phyloP scores from a whole-genome alignment of 1,140 invertebrate genomes.

The Caenorhabditis tropicalis region DNA sequence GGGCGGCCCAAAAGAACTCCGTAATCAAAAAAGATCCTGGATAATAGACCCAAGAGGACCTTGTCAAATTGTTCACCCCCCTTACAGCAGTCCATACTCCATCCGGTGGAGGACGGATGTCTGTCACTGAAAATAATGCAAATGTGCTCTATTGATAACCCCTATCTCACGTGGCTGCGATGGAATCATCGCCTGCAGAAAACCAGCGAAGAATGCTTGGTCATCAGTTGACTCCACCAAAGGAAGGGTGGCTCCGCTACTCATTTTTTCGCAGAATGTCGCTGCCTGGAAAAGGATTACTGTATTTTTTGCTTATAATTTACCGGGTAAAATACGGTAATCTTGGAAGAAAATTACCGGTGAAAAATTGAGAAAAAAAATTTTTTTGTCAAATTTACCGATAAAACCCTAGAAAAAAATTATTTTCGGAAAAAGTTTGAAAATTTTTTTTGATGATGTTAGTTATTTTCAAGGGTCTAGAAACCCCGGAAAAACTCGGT shows the following conservation, averaged over 20 bases:
- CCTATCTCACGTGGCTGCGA: neutral
- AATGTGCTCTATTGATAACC: too few relatives aligned
- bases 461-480: too few relatives aligned
- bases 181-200: neutral
- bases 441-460: too few relatives aligned
- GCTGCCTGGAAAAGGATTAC: neutral
- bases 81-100: slow-evolving; percentile 46
- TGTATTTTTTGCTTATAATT: too few relatives aligned
- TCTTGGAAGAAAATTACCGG: too few relatives aligned
- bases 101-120: slow-evolving; percentile 9
- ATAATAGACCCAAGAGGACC: slow-evolving; percentile 42
- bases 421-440: too few relatives aligned
- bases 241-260: slow-evolving; percentile 4
- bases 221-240: neutral
- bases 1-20: slow-evolving; percentile 23
- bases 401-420: too few relatives aligned
- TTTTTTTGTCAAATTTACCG: too few relatives aligned
- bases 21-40: slow-evolving; percentile 45
- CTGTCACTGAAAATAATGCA: neutral
- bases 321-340: too few relatives aligned
- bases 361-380: too few relatives aligned
- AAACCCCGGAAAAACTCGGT: too few relatives aligned
- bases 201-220: slow-evolving; percentile 11
- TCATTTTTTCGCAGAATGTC: neutral
- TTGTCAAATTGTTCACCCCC: neutral